phyloP scores from a whole-genome alignment of 2,797 vertebrate genomes.

The Vultur gryphus region DNA sequence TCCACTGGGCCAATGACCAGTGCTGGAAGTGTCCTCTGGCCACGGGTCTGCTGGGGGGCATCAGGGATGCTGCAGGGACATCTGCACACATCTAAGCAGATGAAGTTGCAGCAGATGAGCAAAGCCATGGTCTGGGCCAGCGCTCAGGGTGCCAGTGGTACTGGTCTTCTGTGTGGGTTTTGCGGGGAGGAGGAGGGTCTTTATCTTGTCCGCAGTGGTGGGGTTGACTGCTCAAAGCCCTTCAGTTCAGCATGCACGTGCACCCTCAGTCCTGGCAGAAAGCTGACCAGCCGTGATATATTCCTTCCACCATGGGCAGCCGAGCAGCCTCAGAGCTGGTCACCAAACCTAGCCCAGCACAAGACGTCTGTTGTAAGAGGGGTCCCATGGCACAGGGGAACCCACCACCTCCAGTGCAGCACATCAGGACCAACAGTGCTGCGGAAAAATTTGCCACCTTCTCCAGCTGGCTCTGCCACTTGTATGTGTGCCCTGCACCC shows the following conservation, averaged over 20 bases:
- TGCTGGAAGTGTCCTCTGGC: neutral
- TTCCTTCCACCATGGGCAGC: neutral
- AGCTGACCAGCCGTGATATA: neutral
- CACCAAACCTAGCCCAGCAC: neutral
- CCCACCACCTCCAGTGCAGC: neutral
- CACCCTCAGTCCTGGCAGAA: neutral
- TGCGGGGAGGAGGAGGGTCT: neutral
- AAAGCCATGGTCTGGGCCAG: neutral
- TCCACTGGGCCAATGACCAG: neutral
- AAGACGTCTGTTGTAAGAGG: neutral
- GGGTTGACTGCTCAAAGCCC: neutral
- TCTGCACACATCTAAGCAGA: neutral
- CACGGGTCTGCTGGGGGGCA: neutral
- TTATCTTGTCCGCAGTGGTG: neutral
- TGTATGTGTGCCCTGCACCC: accelerated
- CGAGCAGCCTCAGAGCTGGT: neutral
- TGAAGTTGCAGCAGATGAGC: neutral
- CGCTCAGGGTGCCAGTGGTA: neutral
- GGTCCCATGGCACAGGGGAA: neutral
- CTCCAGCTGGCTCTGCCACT: accelerated
- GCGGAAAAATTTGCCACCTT: neutral
- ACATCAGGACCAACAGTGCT: neutral
- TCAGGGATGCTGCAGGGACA: neutral
- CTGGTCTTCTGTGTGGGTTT: neutral
- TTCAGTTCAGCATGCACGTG: neutral